phyloP scores from a whole-genome alignment of 2,888 invertebrate genomes.

The Brenthis daphne region DNA sequence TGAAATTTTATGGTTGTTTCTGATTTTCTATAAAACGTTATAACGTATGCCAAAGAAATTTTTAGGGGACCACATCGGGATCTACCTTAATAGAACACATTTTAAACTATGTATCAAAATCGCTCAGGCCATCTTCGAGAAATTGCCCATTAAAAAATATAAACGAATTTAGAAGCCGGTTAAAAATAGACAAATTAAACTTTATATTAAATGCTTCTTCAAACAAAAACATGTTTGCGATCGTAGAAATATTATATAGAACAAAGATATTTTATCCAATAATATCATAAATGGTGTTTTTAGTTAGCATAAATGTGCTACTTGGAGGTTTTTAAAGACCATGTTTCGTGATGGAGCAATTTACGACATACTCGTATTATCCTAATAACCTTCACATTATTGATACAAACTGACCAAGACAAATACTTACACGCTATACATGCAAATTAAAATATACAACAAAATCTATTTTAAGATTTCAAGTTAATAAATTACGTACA shows the following conservation, averaged over 20 bases:
- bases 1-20: no score
- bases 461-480: slow-evolving; percentile 28
- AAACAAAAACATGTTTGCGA: not conserved
- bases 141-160: no score
- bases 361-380: slow-evolving; percentile 42
- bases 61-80: no score
- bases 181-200: not conserved
- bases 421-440: slow-evolving; percentile 26
- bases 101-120: no score
- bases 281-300: slow-evolving; percentile 21
- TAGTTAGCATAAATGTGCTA: slow-evolving; percentile 43
- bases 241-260: not conserved
- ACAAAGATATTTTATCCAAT: not conserved
- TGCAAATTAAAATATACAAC: slow-evolving; percentile 28
- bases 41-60: no score
- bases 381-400: slow-evolving; percentile 39
- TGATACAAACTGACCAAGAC: slow-evolving; percentile 26
- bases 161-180: no score
- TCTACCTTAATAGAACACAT: no score
- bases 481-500: not conserved
- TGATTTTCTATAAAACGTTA: no score
- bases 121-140: no score
- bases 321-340: slow-evolving; percentile 31
- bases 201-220: not conserved
- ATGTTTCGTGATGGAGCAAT: slow-evolving; percentile 53